A percentile compares a stretch with the other conserved stretches of the same genome.
Evolutionary conservation across 2,113 vertebrate genomes (phyloP).

Genomic region (Tetrax tetrax): DNA sequence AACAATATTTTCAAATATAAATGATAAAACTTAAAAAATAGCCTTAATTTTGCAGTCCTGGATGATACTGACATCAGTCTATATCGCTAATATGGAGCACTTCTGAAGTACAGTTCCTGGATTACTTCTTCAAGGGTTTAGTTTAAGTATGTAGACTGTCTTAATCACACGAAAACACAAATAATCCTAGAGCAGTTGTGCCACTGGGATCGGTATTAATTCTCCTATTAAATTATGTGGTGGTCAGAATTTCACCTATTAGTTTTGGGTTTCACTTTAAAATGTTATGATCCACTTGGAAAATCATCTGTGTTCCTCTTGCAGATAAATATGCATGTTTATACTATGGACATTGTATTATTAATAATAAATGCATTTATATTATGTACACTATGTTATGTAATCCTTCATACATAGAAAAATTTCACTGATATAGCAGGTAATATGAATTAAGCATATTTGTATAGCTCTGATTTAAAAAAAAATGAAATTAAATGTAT

Average conservation of each 20-base stretch:
- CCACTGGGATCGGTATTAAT: neutral
- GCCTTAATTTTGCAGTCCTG: neutral
- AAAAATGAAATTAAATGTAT: neutral
- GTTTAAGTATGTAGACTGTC: neutral
- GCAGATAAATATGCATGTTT: neutral
- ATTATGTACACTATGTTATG: neutral
- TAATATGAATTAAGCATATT: neutral
- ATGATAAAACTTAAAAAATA: neutral
- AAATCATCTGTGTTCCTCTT: neutral
- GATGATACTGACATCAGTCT: neutral
- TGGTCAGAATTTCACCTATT: neutral
- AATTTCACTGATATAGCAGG: neutral
- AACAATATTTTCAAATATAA: neutral
- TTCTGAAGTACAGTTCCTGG: neutral
- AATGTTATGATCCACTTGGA: neutral
- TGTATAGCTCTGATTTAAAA: neutral
- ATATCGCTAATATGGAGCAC: neutral
- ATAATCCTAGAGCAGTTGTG: neutral
- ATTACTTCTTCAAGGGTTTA: neutral
- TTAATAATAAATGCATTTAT: neutral
- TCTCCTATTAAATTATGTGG: neutral
- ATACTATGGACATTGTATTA: neutral
- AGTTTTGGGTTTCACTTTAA: neutral
- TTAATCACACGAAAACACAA: neutral
- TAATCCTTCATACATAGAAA: neutral